Conservation (phyloP, 2,113 vertebrate genomes). For the Larimichthys polyactis region DNA sequence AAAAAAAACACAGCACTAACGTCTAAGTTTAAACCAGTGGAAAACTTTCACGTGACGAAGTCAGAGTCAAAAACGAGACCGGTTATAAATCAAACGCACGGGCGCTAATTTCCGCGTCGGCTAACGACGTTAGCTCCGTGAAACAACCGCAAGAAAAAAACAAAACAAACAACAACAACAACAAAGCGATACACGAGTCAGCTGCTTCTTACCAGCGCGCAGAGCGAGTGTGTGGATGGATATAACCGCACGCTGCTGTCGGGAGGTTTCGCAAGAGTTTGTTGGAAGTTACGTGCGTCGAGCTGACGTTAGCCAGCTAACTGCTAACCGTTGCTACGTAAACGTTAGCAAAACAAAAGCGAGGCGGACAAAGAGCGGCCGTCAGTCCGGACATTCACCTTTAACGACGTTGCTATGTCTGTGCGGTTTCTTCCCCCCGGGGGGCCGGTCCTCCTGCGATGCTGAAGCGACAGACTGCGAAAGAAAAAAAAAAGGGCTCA, state of each 20-base stretch:
- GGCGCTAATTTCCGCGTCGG: not conserved
- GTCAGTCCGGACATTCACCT: not conserved
- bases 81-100: not conserved
- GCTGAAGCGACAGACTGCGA: not conserved
- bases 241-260: fast-evolving
- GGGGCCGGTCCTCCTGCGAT: not conserved
- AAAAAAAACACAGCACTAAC: not conserved
- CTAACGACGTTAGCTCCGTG: constrained; percentile 4
- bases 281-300: not conserved
- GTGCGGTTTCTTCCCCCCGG: not conserved
- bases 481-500: too few relatives aligned
- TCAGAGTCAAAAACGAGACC: constrained; percentile 5
- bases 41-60: not conserved
- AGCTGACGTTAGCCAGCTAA: constrained; percentile 56
- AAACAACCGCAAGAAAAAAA: not conserved
- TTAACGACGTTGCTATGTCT: fast-evolving
- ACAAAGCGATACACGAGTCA: fast-evolving
- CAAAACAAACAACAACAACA: too few relatives aligned
- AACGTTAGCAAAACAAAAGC: constrained; percentile 52
- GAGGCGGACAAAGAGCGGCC: fast-evolving
- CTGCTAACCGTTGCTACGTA: not conserved
- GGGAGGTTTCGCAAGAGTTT: fast-evolving
- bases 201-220: fast-evolving
- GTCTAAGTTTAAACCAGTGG: not conserved
- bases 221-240: fast-evolving